A percentile compares a stretch with the other conserved stretches of the same genome.
These are phyloP conservation scores for Pseudoatta argentina DNA, from an alignment of 1,140 invertebrate genomes.

Conservation along the genomic window DNA sequence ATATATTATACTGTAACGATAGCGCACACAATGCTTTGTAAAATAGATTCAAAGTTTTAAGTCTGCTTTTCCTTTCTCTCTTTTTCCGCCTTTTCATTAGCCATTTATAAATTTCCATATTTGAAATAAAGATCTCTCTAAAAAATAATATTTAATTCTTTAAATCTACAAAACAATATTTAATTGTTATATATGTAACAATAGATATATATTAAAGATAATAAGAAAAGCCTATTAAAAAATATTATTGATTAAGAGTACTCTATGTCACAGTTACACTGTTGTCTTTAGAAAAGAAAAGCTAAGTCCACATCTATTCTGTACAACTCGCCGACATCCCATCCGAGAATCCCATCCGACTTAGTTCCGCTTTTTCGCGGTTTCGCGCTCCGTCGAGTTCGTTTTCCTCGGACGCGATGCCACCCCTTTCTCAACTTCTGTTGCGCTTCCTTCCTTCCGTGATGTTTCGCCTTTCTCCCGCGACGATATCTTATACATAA, in stretches of 20 bases:
- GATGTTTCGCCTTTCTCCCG: conserved; percentile 23
- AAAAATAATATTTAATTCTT: no score
- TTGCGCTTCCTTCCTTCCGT: conserved; percentile 20
- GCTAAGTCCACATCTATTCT: not conserved
- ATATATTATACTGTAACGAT: not conserved
- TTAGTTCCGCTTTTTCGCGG: conserved; percentile 27
- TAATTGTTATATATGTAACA: not conserved
- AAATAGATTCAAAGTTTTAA: not conserved
- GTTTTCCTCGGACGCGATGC: conserved; percentile 18
- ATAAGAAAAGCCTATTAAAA: not conserved
- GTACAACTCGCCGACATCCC: conserved; percentile 3
- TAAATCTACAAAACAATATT: not conserved
- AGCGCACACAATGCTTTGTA: not conserved
- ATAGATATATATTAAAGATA: not conserved
- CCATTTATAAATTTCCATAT: not conserved
- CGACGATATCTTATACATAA: conserved; percentile 52
- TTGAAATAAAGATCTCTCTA: no score
- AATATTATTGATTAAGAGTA: not conserved
- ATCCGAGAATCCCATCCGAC: conserved; percentile 18
- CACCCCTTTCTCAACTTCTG: conserved; percentile 21
- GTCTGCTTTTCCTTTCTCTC: not conserved
- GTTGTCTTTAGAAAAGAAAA: not conserved
- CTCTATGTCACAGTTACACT: not conserved
- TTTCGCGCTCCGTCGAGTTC: conserved; percentile 32
- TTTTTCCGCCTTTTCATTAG: not conserved